A percentile compares a stretch with the other conserved stretches of the same genome.
Conservation (phyloP, 2,888 invertebrate species). For the Scaptomyza caliginosa region DNA sequence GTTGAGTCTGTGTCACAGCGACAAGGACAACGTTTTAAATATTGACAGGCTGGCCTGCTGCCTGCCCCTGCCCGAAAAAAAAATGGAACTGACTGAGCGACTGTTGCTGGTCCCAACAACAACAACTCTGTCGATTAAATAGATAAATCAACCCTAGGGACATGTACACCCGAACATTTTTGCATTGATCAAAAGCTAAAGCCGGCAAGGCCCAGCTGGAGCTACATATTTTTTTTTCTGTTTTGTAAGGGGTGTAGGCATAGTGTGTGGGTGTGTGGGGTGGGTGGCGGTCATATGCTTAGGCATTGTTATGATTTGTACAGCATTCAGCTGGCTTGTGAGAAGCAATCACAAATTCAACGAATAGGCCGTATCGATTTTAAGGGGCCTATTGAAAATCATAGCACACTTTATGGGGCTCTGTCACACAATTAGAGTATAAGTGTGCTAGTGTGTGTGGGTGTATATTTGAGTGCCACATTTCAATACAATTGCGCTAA, state of each 20-base stretch:
- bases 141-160: slow-evolving; percentile 81
- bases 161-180: slow-evolving; percentile 68
- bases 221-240: too few species aligned
- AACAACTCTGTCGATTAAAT: slow-evolving; percentile 68
- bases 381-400: slow-evolving; percentile 47
- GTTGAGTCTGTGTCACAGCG: slow-evolving; percentile 51
- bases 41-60: slow-evolving; percentile 64
- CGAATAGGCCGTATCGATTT: slow-evolving; percentile 66
- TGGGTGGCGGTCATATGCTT: slow-evolving; percentile 22
- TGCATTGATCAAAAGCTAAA: slow-evolving; percentile 72
- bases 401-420: slow-evolving; percentile 56
- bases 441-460: slow-evolving; percentile 1
- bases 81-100: slow-evolving; percentile 9
- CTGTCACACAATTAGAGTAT: slow-evolving; percentile 40
- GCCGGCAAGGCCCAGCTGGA: slow-evolving; percentile 14
- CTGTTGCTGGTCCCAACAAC: slow-evolving; percentile 12
- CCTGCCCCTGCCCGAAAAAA: neutral
- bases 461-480: slow-evolving; percentile 21
- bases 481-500: slow-evolving; percentile 70
- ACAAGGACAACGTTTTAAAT: slow-evolving; percentile 77
- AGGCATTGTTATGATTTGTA: slow-evolving; percentile 65
- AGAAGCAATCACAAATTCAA: slow-evolving; percentile 28
- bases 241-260: neutral
- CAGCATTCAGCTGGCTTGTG: slow-evolving; percentile 10
- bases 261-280: neutral